These are phyloP conservation scores for Tethya wilhelma DNA, from an alignment of 37 sponge, comb jelly and placozoan species.

Conservation along the genomic window DNA sequence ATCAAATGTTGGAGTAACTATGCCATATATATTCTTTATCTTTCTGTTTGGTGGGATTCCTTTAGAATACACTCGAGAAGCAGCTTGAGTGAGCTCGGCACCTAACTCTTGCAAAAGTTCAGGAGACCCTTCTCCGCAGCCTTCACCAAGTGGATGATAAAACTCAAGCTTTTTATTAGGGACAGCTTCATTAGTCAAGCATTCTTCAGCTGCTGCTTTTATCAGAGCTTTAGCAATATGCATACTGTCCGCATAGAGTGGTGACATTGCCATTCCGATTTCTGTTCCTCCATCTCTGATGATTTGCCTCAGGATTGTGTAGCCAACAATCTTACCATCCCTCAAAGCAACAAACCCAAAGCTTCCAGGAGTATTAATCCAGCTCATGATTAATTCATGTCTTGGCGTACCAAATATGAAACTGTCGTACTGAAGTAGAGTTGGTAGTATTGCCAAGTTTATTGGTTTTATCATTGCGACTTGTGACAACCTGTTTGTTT, in stretches of 20 bases:
- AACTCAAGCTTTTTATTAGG: constrained; percentile 6
- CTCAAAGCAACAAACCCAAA: not conserved
- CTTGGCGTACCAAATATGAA: no score
- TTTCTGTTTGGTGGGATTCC: not conserved
- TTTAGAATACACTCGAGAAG: not conserved
- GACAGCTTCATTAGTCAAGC: not conserved
- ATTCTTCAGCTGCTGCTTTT: constrained; percentile 1
- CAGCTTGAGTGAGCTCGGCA: constrained; percentile 4
- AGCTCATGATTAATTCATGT: not conserved
- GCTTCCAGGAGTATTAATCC: constrained; percentile 10
- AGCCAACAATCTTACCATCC: not conserved
- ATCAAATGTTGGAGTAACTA: not conserved
- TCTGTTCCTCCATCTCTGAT: no score
- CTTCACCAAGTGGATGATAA: not conserved
- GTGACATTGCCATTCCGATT: constrained; percentile 2
- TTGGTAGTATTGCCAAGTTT: no score
- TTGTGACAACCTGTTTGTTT: no score
- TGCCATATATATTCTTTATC: constrained; percentile 3
- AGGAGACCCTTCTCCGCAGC: not conserved
- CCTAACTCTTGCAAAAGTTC: no score
- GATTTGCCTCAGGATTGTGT: not conserved
- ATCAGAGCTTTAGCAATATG: no score
- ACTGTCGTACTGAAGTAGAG: not conserved
- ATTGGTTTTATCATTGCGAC: no score
- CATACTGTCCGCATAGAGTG: not conserved